These are phyloP conservation scores for Ctenomys sociabilis DNA, from an alignment of 2,113 vertebrate genomes.

Conservation along the genomic window DNA sequence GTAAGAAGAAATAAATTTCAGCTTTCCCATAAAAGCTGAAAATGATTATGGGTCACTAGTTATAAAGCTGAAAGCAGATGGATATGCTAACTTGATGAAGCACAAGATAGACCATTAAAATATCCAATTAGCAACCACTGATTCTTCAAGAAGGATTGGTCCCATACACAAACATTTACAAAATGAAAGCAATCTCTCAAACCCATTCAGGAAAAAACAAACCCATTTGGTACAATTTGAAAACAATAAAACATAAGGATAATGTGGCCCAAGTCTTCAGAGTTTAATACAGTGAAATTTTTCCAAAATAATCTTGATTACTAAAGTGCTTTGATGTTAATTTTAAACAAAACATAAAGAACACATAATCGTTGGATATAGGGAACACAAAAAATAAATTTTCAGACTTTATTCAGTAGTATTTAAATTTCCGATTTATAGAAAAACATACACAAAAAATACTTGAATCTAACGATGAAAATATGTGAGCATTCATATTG, in stretches of 20 bases:
- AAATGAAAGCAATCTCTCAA: neutral
- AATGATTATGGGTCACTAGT: neutral
- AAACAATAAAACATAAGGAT: neutral
- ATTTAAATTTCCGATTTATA: neutral
- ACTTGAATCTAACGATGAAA: constrained; percentile 16
- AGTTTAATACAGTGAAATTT: neutral
- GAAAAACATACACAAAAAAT: neutral
- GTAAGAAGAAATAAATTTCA: no score
- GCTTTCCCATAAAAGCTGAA: no score
- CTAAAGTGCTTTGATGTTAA: neutral
- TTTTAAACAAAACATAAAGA: constrained; percentile 8
- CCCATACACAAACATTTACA: neutral
- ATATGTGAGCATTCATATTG: neutral
- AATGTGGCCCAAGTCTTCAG: neutral
- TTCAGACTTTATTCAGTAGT: neutral
- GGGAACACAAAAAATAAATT: neutral
- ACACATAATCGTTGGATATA: neutral
- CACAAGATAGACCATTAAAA: neutral
- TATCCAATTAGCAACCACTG: neutral
- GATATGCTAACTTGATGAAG: neutral
- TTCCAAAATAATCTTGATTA: constrained; percentile 14
- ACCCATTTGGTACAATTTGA: neutral
- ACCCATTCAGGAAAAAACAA: neutral
- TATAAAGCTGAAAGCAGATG: constrained; percentile 26
- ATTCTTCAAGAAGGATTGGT: neutral